These are phyloP conservation scores for Trichopoda pennipes DNA, from an alignment of 2,888 invertebrate genomes.

Conservation along the genomic window DNA sequence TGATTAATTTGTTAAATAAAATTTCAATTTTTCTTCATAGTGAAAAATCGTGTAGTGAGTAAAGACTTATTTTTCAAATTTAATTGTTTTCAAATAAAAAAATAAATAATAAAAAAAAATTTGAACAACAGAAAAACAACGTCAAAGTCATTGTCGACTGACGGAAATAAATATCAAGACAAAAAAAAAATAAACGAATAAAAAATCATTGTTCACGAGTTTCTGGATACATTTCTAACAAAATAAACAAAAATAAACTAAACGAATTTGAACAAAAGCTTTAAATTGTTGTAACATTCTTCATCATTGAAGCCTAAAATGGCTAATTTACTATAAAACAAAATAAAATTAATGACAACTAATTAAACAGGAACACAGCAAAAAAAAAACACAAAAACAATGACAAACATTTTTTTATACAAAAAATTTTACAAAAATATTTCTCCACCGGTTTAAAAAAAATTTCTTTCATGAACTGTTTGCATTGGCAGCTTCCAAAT, in stretches of 20 bases:
- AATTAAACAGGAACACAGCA: constrained; percentile 45
- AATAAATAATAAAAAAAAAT: constrained; percentile 11
- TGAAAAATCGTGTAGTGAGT: constrained; percentile 48
- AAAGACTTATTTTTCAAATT: constrained; percentile 38
- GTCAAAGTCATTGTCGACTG: constrained; percentile 58
- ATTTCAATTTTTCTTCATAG: constrained; percentile 60
- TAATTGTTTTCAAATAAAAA: constrained; percentile 21
- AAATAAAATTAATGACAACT: constrained; percentile 31
- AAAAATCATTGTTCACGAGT: constrained; percentile 48
- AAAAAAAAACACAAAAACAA: neutral
- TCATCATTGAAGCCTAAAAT: constrained; percentile 57
- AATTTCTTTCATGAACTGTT: constrained; percentile 4
- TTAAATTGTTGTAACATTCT: constrained; percentile 22
- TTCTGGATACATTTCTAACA: constrained; percentile 30
- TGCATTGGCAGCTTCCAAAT: constrained; percentile 20
- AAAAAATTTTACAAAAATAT: neutral
- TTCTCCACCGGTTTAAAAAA: neutral
- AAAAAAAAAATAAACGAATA: constrained; percentile 9
- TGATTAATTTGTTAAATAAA: constrained; percentile 66
- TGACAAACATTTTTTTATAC: constrained; percentile 1
- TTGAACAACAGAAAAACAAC: constrained; percentile 21
- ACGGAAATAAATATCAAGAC: constrained; percentile 59
- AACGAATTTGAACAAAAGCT: constrained; percentile 26
- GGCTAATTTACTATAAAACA: constrained; percentile 44
- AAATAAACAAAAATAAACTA: constrained; percentile 27